Evolutionary conservation across 2,797 vertebrate species (phyloP), one percentile per base, ranked within the genome.

Genomic region (Coccyzus lansbergi): DNA sequence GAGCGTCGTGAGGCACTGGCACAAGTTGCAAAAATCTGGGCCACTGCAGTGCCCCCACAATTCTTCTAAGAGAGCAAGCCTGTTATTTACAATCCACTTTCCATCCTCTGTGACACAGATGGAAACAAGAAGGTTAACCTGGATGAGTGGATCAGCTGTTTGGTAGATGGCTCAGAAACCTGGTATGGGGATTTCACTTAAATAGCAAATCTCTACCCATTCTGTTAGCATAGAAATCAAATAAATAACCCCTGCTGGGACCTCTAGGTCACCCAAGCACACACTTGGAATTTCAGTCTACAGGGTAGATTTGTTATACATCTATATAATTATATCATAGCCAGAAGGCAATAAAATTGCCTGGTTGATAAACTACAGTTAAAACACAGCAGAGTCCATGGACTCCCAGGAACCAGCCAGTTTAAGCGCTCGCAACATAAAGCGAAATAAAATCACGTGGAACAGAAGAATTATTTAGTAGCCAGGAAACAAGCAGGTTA

Each of bases 71-170:
- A 67, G 17, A 69, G 9, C 38, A 40, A 81, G 67, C 51, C 69
- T 92, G n/a, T 33, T 91, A 42, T 88, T 92, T 74, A 59, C 82
- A 75, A 82, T 67, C 55, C 31, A 7, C 55, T 60, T 78, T 48
- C 58, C 52, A 42, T 29, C 44, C 72, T 86, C 70, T 98, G 97
- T 97, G 97, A 98, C 96, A 96, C 33, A 63, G 96, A 98, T 95
- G 96, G 92, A 85, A 98, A 97, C 97, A 97, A 95, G 93, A 96
- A 98, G 96, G 98, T 98, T 94, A 98, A 97, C 94, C 94, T 98
- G 95, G 93, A 44, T 60, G 98, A 98, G 94, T 97, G 98, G 98
- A 71, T 98, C 15, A 92, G 90, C 87, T 98, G 97, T 88, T 95
- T 97, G 91, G 97, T 98, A 89, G 97, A 97, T 90, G 97, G 88